Conservation (phyloP, 2,797 vertebrate genomes). For the Tokudaia tokunoshimensis region DNA sequence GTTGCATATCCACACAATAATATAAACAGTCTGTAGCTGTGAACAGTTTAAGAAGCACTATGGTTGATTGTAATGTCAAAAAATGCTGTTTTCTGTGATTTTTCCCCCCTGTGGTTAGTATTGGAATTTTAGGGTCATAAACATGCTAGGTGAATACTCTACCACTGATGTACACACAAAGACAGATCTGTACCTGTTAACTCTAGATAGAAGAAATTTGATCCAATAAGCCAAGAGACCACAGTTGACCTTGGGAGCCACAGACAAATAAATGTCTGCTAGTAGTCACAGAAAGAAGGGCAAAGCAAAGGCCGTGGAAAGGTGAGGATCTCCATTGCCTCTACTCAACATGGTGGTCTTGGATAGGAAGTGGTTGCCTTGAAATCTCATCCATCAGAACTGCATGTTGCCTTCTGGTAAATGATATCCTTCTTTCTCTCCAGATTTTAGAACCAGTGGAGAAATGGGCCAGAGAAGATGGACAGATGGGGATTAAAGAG, state of each 20-base stretch:
- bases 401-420: background rate
- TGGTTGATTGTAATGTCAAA: background rate
- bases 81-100: background rate
- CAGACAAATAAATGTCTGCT: background rate
- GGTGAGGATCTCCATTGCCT: background rate
- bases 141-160: background rate
- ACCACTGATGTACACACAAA: background rate
- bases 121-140: background rate
- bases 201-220: background rate
- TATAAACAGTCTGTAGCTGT: background rate
- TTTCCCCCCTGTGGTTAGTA: background rate
- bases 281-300: background rate
- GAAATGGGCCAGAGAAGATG: background rate
- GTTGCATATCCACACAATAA: background rate
- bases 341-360: background rate
- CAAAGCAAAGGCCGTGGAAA: background rate
- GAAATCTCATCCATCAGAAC: background rate
- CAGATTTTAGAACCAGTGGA: constrained; percentile 20
- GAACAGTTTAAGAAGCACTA: background rate
- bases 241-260: background rate
- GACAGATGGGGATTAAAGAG: constrained; percentile 51
- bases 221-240: background rate
- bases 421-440: constrained; percentile 32
- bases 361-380: background rate
- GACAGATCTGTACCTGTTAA: background rate